phyloP scores from a whole-genome alignment of 2,113 vertebrate genomes.

The Gymnorhina tibicen region DNA sequence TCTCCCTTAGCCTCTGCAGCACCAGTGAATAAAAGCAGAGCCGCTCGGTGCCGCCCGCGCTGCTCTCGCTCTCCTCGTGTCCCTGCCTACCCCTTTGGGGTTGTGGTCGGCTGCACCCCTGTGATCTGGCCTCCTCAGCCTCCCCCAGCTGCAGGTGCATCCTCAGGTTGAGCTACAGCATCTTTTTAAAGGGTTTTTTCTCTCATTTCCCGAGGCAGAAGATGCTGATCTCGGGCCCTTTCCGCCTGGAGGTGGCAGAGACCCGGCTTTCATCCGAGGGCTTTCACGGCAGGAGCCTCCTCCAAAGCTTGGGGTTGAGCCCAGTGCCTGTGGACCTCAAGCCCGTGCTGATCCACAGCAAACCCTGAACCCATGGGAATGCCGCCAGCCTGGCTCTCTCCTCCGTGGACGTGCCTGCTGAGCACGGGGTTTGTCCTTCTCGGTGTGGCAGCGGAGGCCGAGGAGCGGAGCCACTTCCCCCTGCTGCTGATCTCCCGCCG shows the following conservation, averaged over 20 bases:
- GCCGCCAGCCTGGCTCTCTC: background rate
- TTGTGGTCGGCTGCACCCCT: background rate
- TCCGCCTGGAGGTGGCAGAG: background rate
- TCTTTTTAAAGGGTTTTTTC: background rate
- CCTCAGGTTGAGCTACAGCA: background rate
- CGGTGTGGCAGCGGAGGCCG: background rate
- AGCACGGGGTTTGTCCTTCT: background rate
- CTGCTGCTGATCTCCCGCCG: accelerated
- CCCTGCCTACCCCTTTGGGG: background rate
- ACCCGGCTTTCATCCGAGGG: background rate
- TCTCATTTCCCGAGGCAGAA: background rate
- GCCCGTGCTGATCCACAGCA: accelerated
- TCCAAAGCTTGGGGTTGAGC: background rate
- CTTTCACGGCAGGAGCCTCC: background rate
- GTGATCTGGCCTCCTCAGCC: background rate
- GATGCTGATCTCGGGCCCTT: background rate
- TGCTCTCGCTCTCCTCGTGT: background rate
- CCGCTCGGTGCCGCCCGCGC: accelerated
- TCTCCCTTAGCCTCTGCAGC: background rate
- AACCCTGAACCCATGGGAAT: background rate
- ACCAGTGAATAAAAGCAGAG: background rate
- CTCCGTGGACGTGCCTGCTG: accelerated
- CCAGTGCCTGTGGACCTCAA: background rate
- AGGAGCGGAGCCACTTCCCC: accelerated
- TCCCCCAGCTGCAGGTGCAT: background rate